Percentiles rank a stretch among this genome's conserved stretches.
Evolutionary conservation across 2,113 vertebrate species (phyloP).

Genomic region (Meriones unguiculatus): DNA sequence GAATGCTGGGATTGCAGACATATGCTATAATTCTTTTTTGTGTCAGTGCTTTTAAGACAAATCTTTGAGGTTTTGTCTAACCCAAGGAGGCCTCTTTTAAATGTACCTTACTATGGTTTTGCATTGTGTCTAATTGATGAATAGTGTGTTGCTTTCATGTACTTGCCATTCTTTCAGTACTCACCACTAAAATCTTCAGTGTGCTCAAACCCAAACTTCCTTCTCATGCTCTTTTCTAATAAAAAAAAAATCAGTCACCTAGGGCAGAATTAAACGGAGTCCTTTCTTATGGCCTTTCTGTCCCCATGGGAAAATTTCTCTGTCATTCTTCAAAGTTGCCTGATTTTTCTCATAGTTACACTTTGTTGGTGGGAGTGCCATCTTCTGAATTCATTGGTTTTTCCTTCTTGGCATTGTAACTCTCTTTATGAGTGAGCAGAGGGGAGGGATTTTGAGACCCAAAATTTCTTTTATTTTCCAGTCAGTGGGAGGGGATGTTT

Average conservation of each 20-base stretch:
- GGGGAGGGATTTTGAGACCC: background rate
- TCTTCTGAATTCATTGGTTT: conserved; percentile 4
- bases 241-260: background rate
- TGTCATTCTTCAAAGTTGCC: background rate
- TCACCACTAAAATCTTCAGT: background rate
- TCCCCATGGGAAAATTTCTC: background rate
- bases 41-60: conserved; percentile 3
- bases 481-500: conserved; percentile 74
- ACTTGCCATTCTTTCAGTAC: background rate
- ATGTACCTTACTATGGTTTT: background rate
- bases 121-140: conserved; percentile 1
- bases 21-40: background rate
- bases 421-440: background rate
- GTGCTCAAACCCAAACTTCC: background rate
- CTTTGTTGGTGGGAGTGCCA: background rate
- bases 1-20: background rate
- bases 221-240: conserved; percentile 15
- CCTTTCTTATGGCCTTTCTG: background rate
- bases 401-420: background rate
- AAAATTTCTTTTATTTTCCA: background rate
- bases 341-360: background rate
- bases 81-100: background rate
- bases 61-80: conserved; percentile 12
- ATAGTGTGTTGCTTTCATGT: conserved; percentile 12
- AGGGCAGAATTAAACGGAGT: background rate